phyloP scores from a whole-genome alignment of 2,797 vertebrate species.

The Petrocephalus sullivani region DNA sequence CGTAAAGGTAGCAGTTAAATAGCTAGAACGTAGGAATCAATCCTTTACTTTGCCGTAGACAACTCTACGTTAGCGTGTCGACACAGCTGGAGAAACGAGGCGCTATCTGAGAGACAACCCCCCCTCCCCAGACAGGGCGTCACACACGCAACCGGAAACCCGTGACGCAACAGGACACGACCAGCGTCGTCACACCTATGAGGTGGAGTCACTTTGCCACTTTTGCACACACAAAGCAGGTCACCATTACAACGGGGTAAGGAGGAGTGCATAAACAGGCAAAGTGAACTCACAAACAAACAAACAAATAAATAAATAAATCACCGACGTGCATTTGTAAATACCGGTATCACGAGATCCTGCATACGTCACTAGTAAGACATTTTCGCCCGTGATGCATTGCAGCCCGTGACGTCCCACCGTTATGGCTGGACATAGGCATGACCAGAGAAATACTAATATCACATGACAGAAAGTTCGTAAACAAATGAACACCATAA shows the following conservation, averaged over 20 bases:
- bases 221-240: slow-evolving; percentile 2
- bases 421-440: background rate
- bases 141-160: background rate
- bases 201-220: background rate
- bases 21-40: slow-evolving; percentile 43
- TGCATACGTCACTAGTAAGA: background rate
- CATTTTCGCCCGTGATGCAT: background rate
- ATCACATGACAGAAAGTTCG: background rate
- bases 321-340: background rate
- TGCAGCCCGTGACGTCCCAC: background rate
- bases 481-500: background rate
- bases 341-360: background rate
- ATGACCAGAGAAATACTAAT: background rate
- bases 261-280: background rate
- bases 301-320: background rate
- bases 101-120: background rate
- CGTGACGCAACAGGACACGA: background rate
- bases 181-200: slow-evolving; percentile 10
- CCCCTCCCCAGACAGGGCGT: background rate
- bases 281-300: background rate
- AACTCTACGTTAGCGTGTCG: slow-evolving; percentile 44
- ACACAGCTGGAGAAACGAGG: slow-evolving; percentile 27
- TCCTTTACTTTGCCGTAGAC: slow-evolving; percentile 52
- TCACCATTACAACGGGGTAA: background rate
- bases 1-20: slow-evolving; percentile 22